phyloP scores from a whole-genome alignment of 2,113 vertebrate species.

The Oceanodroma tethys region DNA sequence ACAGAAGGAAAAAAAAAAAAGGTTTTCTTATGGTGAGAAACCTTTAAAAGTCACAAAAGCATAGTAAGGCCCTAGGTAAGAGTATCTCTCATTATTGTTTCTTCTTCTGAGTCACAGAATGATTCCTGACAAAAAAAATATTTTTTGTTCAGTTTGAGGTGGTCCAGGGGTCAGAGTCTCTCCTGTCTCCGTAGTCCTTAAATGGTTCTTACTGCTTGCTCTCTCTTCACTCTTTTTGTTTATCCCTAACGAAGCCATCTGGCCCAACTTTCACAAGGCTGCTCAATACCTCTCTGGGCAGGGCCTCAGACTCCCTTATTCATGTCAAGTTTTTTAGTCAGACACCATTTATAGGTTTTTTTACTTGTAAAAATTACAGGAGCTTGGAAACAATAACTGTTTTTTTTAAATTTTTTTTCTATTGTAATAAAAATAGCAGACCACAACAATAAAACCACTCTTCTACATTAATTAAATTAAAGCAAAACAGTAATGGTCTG shows the following conservation, averaged over 20 bases:
- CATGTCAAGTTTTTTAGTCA: neutral
- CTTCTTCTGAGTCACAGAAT: neutral
- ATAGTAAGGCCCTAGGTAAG: neutral
- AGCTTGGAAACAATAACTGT: neutral
- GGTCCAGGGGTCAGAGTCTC: constrained; percentile 19
- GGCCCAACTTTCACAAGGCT: constrained; percentile 2
- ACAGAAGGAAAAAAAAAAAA: neutral
- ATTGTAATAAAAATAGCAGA: constrained; percentile 36
- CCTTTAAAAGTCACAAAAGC: neutral
- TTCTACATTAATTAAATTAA: neutral
- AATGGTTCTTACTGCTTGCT: constrained; percentile 24
- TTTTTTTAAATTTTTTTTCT: neutral
- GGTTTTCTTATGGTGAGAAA: neutral
- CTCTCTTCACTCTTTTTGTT: constrained; percentile 28
- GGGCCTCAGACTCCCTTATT: neutral
- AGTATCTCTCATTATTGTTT: neutral
- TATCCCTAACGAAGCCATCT: constrained; percentile 27
- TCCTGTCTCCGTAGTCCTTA: constrained; percentile 33
- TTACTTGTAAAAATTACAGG: neutral
- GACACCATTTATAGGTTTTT: constrained; percentile 24
- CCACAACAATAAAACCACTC: neutral
- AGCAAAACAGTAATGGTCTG: neutral
- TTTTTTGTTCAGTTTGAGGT: neutral
- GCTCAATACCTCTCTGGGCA: neutral
- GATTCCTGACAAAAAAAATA: neutral